These are phyloP conservation scores for Armadillidium nasatum DNA, from an alignment of 1,140 invertebrate species.

Conservation along the genomic window DNA sequence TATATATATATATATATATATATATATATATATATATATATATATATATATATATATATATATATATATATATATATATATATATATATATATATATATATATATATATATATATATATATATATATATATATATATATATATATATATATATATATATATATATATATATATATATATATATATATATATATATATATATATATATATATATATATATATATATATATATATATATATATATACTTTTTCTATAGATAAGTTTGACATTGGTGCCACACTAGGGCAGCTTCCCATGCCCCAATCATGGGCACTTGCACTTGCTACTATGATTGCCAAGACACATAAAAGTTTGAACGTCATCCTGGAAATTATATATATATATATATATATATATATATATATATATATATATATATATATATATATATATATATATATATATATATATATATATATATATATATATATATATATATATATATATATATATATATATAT, in stretches of 20 bases:
- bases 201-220: conserved; percentile 2
- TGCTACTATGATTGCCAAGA: too few relatives aligned
- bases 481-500: too few relatives aligned
- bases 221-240: conserved; percentile 10
- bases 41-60: conserved; percentile 15
- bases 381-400: conserved; percentile 16
- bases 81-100: conserved; percentile 17
- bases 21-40: conserved; percentile 10
- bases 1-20: conserved; percentile 19
- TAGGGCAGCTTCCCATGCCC: conserved; percentile 17
- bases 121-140: conserved; percentile 12
- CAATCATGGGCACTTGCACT: conserved; percentile 20
- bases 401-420: conserved; percentile 4
- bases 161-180: conserved; percentile 19
- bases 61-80: conserved; percentile 16
- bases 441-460: conserved; percentile 19
- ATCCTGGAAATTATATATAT: too few relatives aligned
- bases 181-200: conserved; percentile 19
- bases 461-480: conserved; percentile 13
- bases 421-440: conserved; percentile 13
- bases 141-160: conserved; percentile 13
- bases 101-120: neutral
- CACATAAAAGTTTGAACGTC: too few relatives aligned
- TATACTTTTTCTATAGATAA: conserved; percentile 24
- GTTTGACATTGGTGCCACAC: conserved; percentile 22